A percentile compares a stretch with the other conserved stretches of the same genome.
phyloP scores from a whole-genome alignment of 2,888 invertebrate species.

The Phyto melanocephala region DNA sequence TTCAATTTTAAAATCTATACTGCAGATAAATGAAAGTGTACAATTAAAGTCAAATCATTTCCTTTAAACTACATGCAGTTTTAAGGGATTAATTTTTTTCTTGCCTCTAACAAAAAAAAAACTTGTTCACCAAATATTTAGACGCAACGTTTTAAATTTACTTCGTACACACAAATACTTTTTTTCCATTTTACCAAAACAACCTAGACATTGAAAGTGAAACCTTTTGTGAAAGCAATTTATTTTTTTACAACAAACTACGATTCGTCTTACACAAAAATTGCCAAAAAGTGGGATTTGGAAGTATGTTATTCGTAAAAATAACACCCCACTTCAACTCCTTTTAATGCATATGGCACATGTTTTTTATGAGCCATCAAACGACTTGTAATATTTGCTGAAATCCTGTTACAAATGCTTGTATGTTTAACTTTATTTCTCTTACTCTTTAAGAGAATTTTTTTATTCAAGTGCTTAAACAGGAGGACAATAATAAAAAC shows the following conservation, averaged over 20 bases:
- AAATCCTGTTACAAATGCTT: constrained; percentile 56
- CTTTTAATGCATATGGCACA: neutral
- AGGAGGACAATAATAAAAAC: neutral
- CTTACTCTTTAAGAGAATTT: constrained; percentile 47
- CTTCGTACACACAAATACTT: too few species aligned
- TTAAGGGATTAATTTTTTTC: neutral
- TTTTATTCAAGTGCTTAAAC: constrained; percentile 1
- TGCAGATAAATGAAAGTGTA: constrained; percentile 28
- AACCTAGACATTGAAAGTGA: constrained; percentile 64
- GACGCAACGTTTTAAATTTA: too few species aligned
- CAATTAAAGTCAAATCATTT: constrained; percentile 17
- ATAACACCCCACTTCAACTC: neutral
- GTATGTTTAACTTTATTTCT: constrained; percentile 48
- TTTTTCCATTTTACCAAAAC: neutral
- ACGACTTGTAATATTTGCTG: constrained; percentile 23
- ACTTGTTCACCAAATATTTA: too few species aligned
- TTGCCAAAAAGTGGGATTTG: neutral
- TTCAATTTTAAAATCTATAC: constrained; percentile 20
- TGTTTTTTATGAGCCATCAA: neutral
- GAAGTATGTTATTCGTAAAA: too few species aligned
- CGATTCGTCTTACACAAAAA: constrained; percentile 10
- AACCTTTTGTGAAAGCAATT: constrained; percentile 32
- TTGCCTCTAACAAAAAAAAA: neutral
- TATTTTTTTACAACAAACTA: neutral
- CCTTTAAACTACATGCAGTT: constrained; percentile 9